Evolutionary conservation across 2,113 vertebrate genomes (phyloP).

Genomic region (Upupa epops): DNA sequence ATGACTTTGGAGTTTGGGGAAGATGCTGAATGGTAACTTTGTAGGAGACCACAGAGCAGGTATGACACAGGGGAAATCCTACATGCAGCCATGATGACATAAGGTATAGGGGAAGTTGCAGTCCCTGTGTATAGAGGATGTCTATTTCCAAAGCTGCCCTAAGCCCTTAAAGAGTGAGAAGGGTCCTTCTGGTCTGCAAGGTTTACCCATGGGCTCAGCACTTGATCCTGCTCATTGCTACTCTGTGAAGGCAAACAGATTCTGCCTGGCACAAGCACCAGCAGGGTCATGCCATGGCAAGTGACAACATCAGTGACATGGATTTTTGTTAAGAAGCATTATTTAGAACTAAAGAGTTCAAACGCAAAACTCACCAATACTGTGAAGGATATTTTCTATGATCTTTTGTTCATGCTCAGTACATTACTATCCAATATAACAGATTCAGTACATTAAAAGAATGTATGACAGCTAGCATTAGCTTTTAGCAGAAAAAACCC

Average conservation of each 20-base stretch:
- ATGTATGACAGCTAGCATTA: neutral
- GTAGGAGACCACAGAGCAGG: neutral
- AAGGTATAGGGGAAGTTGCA: neutral
- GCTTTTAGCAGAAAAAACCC: neutral
- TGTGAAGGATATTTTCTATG: neutral
- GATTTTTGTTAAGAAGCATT: neutral
- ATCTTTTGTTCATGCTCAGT: neutral
- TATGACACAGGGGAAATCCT: neutral
- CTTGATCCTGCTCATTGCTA: neutral
- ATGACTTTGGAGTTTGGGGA: neutral
- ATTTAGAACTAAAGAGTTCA: neutral
- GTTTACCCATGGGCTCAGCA: neutral
- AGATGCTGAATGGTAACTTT: neutral
- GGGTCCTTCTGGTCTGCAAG: neutral
- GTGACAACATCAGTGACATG: neutral
- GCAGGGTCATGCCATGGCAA: neutral
- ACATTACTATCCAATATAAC: neutral
- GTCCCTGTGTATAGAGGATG: rapidly evolving
- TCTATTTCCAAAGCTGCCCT: neutral
- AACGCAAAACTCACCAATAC: neutral
- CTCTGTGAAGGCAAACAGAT: neutral
- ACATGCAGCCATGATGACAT: neutral
- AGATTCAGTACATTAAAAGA: neutral
- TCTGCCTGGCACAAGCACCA: neutral
- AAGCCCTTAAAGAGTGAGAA: neutral